Evolutionary conservation across 2,888 invertebrate genomes (phyloP), one percentile per base, ranked within the genome.

Genomic region (Archips crataeganus): DNA sequence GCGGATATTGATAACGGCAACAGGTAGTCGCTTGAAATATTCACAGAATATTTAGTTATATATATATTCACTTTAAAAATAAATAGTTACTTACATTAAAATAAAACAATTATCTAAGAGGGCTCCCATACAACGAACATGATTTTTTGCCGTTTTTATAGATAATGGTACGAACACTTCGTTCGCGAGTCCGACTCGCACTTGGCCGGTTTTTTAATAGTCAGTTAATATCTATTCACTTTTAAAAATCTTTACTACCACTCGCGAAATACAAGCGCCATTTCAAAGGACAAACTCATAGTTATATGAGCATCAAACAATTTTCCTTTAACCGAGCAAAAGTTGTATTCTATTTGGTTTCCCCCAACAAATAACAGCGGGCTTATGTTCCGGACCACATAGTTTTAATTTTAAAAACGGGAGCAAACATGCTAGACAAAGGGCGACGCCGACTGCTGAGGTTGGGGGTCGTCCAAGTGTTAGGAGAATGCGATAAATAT

Each of bases 341-440:
- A 34, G 47, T 49, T 65, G 60, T 57, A 59, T 66, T 49, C 32
- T 32, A 32, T 57, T 54, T 62, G 32, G 39, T 54, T 68, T 23
- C 42, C 9, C 13, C 32, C 34, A 49, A 61, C 45, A 70, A 71
- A 62, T 65, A 65, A 61, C 49, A 79, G 80, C 82, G 75, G 78
- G 82, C 83, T 83, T 81, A 84, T 83, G 85, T 92, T 92, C 90
- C 91, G 87, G 88, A 81, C 90, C 88, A 88, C 92, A 90, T 92
- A 92, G 91, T 93, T 93, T 93, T 93, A 93, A 93, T 93, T 93
- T 92, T 85, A 92, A 92, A 90, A 93, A 92, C 90, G 90, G 84
- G 92, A 89, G 87, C 92, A 91, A 92, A 90, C 91, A 88, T 85
- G 85, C 85, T 90, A 90, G 91, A 93, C 92, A 93, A 93, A 92